Evolutionary conservation across 2,113 vertebrate species (phyloP).

Genomic region (Cochlearius cochlearius): DNA sequence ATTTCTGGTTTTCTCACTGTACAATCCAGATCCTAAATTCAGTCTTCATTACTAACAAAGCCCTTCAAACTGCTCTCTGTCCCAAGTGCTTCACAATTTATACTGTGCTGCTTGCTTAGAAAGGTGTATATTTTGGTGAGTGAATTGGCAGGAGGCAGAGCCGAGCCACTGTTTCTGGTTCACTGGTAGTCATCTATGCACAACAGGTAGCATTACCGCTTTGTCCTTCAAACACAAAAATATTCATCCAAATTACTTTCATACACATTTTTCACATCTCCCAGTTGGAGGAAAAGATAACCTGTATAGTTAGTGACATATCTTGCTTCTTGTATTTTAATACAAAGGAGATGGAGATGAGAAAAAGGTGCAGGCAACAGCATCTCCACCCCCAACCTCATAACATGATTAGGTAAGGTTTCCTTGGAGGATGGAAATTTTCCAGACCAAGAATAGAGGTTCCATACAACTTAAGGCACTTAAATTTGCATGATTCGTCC

Average conservation of each 20-base stretch:
- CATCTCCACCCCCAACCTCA: not conserved
- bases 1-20: not conserved
- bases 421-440: not conserved
- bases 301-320: not conserved
- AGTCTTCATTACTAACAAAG: not conserved
- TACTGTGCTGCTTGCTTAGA: not conserved
- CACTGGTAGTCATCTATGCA: not conserved
- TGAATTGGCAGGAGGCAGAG: not conserved
- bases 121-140: not conserved
- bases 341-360: not conserved
- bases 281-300: not conserved
- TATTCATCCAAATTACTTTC: not conserved
- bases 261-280: not conserved
- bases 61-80: not conserved
- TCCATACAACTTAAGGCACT: not conserved
- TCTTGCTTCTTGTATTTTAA: not conserved
- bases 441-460: not conserved
- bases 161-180: not conserved
- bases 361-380: not conserved
- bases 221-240: not conserved
- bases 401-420: not conserved
- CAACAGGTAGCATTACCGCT: not conserved
- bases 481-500: not conserved
- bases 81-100: not conserved
- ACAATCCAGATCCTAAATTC: not conserved